phyloP scores from a whole-genome alignment of 2,797 vertebrate genomes.

The Notolabrus celidotus region DNA sequence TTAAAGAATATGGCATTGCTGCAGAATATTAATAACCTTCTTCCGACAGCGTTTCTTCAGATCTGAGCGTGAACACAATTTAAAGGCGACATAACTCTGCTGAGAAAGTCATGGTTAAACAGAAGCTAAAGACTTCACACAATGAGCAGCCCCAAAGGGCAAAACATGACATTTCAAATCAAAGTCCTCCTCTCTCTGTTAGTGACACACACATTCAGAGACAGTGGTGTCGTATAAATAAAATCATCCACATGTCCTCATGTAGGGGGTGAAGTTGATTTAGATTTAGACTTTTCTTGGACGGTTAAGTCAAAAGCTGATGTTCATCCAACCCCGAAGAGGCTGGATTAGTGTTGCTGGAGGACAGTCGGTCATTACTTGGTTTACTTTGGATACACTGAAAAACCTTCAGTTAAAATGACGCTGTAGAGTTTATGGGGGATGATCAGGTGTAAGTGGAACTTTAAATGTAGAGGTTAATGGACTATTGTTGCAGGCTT shows the following conservation, averaged over 20 bases:
- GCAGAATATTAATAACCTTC: neutral
- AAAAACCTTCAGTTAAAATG: neutral
- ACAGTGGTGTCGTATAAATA: neutral
- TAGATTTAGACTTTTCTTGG: neutral
- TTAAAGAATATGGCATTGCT: neutral
- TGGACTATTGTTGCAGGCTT: slow-evolving; percentile 3
- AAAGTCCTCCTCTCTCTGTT: neutral
- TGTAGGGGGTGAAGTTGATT: too few relatives aligned
- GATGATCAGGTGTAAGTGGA: neutral
- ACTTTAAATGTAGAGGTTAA: neutral
- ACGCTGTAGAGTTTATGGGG: neutral
- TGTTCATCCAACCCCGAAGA: neutral
- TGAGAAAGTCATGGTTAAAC: too few relatives aligned
- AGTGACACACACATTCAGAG: neutral
- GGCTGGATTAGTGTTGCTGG: neutral
- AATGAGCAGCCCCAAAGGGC: neutral
- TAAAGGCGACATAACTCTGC: neutral
- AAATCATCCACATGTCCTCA: neutral
- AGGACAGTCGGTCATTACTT: neutral
- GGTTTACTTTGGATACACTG: neutral
- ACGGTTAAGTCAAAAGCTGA: neutral
- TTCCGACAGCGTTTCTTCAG: neutral
- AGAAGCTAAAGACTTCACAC: slow-evolving; percentile 2
- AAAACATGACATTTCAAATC: neutral
- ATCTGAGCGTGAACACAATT: neutral